These are phyloP conservation scores for Aphis craccivora DNA, from an alignment of 1,140 invertebrate genomes.

Conservation along the genomic window DNA sequence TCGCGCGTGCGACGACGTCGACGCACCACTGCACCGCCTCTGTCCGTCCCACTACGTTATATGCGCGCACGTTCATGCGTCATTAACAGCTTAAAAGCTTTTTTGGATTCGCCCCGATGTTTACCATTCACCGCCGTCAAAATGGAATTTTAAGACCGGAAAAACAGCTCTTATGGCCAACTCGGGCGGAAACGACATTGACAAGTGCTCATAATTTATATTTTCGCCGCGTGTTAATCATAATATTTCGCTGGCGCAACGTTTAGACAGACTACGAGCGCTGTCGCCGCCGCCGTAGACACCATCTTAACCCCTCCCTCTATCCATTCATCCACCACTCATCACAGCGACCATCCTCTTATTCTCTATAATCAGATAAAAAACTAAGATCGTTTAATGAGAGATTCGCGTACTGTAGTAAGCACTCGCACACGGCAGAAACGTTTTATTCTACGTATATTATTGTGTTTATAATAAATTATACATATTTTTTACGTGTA, in stretches of 20 bases:
- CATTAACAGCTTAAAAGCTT: constrained; percentile 57
- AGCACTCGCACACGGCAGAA: too few species aligned
- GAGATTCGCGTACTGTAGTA: neutral
- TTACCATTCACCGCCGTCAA: constrained; percentile 38
- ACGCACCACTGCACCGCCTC: neutral
- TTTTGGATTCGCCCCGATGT: constrained; percentile 48
- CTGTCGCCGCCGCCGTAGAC: neutral
- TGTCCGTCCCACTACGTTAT: neutral
- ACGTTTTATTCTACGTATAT: neutral
- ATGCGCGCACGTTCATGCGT: constrained; percentile 40
- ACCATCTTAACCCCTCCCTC: neutral
- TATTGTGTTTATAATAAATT: neutral
- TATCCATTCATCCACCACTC: too few species aligned
- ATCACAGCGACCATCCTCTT: neutral
- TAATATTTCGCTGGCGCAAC: neutral
- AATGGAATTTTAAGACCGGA: constrained; percentile 55
- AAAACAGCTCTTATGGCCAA: constrained; percentile 51
- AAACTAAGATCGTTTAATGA: neutral
- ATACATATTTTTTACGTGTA: neutral
- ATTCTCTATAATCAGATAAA: neutral
- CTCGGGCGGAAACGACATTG: constrained; percentile 52
- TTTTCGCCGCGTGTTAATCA: constrained; percentile 43
- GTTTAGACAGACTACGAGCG: neutral
- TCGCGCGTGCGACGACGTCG: neutral
- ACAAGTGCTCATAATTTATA: constrained; percentile 55